Evolutionary conservation across 1,140 invertebrate species (phyloP).

Genomic region (Phocides pigmalion): DNA sequence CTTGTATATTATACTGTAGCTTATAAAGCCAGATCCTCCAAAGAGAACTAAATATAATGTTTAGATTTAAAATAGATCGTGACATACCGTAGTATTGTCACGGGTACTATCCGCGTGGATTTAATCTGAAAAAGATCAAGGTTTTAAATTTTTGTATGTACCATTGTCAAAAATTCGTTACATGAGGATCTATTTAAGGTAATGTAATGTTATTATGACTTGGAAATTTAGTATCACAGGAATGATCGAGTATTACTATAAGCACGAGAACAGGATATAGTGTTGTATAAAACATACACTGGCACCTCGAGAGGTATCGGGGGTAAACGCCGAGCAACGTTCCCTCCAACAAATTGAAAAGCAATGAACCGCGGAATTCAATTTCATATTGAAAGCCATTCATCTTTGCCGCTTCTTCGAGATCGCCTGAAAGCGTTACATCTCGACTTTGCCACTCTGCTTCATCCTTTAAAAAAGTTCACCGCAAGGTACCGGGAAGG

Average conservation of each 20-base stretch:
- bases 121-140: too few species aligned
- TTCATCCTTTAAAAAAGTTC: constrained; percentile 69
- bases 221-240: neutral
- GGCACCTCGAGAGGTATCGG: constrained; percentile 52
- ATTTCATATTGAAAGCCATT: constrained; percentile 86
- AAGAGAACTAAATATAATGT: too few species aligned
- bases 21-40: too few species aligned
- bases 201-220: too few species aligned
- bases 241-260: constrained; percentile 1
- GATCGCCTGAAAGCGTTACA: constrained; percentile 75
- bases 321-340: constrained; percentile 71
- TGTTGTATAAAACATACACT: constrained; percentile 26
- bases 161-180: too few species aligned
- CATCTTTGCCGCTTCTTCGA: constrained; percentile 78
- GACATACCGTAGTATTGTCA: too few species aligned
- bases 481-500: constrained; percentile 39
- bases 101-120: too few species aligned
- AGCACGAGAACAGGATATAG: constrained; percentile 14
- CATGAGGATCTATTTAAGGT: too few species aligned
- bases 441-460: constrained; percentile 71
- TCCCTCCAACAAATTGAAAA: constrained; percentile 84
- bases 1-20: too few species aligned
- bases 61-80: too few species aligned
- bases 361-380: constrained; percentile 86
- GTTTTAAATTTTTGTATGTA: too few species aligned